Percentiles rank a stretch among this genome's conserved stretches.
These are phyloP conservation scores for Geopemphigus sp. DNA, from an alignment of 1,140 invertebrate genomes.

Conservation along the genomic window DNA sequence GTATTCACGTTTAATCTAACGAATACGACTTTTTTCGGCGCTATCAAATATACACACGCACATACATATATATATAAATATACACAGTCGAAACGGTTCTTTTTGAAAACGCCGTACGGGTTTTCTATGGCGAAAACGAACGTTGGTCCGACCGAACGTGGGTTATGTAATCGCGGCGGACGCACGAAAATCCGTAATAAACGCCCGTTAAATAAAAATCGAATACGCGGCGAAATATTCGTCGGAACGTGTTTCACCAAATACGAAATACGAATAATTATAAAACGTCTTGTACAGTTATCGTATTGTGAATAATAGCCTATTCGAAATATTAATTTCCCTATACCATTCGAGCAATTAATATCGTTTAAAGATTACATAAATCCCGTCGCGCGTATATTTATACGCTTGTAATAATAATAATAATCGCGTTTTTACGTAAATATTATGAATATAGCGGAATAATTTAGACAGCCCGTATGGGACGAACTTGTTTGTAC, in stretches of 20 bases:
- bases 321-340: too few species aligned
- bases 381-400: not conserved
- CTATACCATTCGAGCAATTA: too few species aligned
- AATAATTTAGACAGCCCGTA: not conserved
- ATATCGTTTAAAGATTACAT: too few species aligned
- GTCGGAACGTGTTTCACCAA: not conserved
- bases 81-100: not conserved
- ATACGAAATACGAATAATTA: not conserved
- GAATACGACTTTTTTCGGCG: not conserved
- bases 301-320: not conserved
- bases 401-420: not conserved
- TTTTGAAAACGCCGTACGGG: too few species aligned
- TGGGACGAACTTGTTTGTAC: not conserved
- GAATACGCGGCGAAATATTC: not conserved
- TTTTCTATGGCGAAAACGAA: too few species aligned
- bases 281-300: not conserved
- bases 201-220: too few species aligned
- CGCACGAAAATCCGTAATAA: too few species aligned
- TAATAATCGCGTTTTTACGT: not conserved
- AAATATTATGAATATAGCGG: not conserved
- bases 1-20: too few species aligned
- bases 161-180: too few species aligned
- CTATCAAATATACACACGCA: too few species aligned
- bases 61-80: too few species aligned
- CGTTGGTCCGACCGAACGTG: too few species aligned